phyloP scores from a whole-genome alignment of 1,140 invertebrate species.

The Drosophila subobscura region DNA sequence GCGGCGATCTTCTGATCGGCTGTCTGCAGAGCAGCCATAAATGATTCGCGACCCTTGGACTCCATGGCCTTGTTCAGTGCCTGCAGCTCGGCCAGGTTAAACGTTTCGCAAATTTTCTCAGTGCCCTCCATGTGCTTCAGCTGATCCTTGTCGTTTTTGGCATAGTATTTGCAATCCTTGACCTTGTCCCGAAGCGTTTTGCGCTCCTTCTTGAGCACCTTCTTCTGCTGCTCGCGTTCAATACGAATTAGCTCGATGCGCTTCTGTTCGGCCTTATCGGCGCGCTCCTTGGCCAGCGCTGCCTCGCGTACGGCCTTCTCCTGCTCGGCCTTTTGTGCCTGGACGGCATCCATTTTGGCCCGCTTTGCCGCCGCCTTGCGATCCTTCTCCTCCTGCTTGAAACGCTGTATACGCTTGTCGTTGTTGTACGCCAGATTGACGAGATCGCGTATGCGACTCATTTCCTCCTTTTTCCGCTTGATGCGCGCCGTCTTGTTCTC shows the following conservation, averaged over 20 bases:
- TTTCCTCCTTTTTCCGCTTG: constrained; percentile 98
- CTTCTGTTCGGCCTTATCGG: constrained; percentile 91
- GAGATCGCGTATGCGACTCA: constrained; percentile 92
- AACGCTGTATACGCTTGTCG: constrained; percentile 95
- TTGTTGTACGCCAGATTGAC: constrained; percentile 97
- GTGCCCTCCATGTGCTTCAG: constrained; percentile 94
- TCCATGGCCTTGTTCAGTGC: constrained; percentile 90
- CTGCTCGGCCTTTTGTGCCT: constrained; percentile 92
- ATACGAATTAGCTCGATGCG: constrained; percentile 92
- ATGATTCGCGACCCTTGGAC: constrained; percentile 86
- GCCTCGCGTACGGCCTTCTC: constrained; percentile 89
- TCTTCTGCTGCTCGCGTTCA: constrained; percentile 93
- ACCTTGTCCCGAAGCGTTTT: constrained; percentile 93
- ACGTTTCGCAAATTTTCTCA: constrained; percentile 94
- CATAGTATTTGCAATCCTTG: constrained; percentile 95
- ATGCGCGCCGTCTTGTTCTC: constrained; percentile 96
- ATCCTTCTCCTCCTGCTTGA: constrained; percentile 97
- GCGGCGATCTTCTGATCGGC: constrained; percentile 90
- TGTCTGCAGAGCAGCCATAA: constrained; percentile 88
- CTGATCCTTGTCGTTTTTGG: constrained; percentile 88
- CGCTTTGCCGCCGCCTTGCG: constrained; percentile 94
- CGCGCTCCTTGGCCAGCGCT: constrained; percentile 91
- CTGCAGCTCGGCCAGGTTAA: constrained; percentile 89
- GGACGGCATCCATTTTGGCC: constrained; percentile 94
- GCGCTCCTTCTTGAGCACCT: constrained; percentile 92